Conservation (phyloP, 2,797 vertebrate genomes). For the Pampus argenteus region DNA sequence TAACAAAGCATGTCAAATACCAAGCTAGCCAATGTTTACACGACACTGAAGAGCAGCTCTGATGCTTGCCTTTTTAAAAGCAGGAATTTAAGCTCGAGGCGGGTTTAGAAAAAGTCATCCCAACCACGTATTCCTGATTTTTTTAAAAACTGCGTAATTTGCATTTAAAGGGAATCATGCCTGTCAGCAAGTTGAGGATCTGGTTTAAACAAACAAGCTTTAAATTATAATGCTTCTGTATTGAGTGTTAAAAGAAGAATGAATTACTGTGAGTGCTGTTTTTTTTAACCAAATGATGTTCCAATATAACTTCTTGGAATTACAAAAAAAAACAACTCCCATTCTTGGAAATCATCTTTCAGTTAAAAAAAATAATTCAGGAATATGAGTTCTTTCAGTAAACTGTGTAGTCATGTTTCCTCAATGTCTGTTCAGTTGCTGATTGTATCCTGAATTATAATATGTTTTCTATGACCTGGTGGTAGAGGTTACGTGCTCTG, state of each 20-base stretch:
- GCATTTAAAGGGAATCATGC: conserved; percentile 25
- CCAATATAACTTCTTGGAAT: not conserved
- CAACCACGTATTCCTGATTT: not conserved
- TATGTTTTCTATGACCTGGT: conserved; percentile 19
- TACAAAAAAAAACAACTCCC: not conserved
- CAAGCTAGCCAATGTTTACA: conserved; percentile 39
- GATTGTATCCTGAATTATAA: not conserved
- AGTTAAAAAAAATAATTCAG: not conserved
- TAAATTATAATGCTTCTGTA: not conserved
- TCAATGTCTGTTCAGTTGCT: not conserved
- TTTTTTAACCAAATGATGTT: not conserved
- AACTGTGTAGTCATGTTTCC: not conserved
- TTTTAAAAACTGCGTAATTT: not conserved
- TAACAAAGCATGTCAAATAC: not conserved
- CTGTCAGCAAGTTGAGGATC: conserved; percentile 5
- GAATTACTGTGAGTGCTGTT: not conserved
- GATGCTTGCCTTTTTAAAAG: not conserved
- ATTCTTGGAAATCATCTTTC: not conserved
- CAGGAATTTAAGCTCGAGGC: conserved; percentile 10
- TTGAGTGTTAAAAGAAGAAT: conserved; percentile 1
- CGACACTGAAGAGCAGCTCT: conserved; percentile 15
- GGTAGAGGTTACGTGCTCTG: conserved; percentile 31
- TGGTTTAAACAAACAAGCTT: not conserved
- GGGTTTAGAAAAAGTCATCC: not conserved
- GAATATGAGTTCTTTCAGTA: not conserved